Conservation (phyloP, 2,797 vertebrate species). For the Rhinella marina region DNA sequence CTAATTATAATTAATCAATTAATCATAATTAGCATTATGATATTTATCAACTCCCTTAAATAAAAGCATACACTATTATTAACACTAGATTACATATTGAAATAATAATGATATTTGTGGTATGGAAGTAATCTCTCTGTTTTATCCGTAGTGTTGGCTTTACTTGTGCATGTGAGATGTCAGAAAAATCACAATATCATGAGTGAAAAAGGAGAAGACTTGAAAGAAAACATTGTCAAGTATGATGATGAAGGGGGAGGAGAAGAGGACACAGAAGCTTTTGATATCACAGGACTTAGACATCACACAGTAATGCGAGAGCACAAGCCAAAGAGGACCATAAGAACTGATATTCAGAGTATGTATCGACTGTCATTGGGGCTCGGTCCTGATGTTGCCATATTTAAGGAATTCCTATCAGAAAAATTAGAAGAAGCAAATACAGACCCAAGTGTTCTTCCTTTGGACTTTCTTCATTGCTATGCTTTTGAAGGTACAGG, state of each 20-base stretch:
- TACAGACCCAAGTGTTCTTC: conserved; percentile 79
- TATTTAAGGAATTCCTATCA: conserved; percentile 88
- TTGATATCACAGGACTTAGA: conserved; percentile 78
- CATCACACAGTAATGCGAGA: conserved; percentile 71
- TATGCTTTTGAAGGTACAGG: conserved; percentile 88
- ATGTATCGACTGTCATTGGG: conserved; percentile 85
- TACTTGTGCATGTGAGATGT: conserved; percentile 80
- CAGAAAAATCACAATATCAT: conserved; percentile 74
- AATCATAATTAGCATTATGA: no score
- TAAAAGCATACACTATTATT: not conserved
- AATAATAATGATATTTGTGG: not conserved
- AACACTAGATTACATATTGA: conserved; percentile 27
- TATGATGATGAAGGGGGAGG: conserved; percentile 81
- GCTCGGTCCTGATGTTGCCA: conserved; percentile 84
- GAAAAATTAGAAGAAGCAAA: conserved; percentile 89
- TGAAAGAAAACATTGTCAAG: conserved; percentile 86
- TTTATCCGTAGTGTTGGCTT: conserved; percentile 77
- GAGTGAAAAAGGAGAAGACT: conserved; percentile 79
- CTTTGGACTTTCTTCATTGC: conserved; percentile 85
- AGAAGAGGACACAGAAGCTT: conserved; percentile 76
- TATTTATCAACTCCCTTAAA: not conserved
- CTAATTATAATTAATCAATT: no score
- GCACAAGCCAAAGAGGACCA: conserved; percentile 69
- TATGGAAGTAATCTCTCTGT: not conserved
- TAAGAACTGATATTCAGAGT: conserved; percentile 80